Evolutionary conservation across 2,888 invertebrate genomes (phyloP).

Genomic region (Stratiomys singularior): DNA sequence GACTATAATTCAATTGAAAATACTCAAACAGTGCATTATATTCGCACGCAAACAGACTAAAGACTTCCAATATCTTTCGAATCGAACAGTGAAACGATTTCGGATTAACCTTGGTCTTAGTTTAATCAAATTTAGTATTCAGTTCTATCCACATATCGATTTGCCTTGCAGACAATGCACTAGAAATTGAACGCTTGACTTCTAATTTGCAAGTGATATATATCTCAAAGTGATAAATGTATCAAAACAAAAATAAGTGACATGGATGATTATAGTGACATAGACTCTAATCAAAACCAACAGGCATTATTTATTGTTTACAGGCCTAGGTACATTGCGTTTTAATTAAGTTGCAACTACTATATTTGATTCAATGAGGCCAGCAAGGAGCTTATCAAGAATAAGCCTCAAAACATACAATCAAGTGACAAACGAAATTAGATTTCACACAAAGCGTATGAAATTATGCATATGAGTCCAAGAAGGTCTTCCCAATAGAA

Average conservation of each 20-base stretch:
- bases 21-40: not conserved
- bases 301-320: conserved; percentile 15
- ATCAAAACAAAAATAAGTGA: not conserved
- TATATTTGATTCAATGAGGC: not conserved
- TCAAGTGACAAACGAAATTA: conserved; percentile 17
- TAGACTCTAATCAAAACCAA: not conserved
- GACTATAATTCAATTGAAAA: conserved; percentile 5
- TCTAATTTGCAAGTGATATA: not conserved
- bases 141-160: not conserved
- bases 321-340: not conserved
- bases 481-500: not conserved
- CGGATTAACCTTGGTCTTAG: conserved; percentile 41
- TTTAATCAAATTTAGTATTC: conserved; percentile 42
- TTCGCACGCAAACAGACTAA: not conserved
- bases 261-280: not conserved
- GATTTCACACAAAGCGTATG: not conserved
- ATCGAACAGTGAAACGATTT: conserved; percentile 12
- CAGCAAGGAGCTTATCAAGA: conserved; percentile 13
- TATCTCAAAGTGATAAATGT: not conserved
- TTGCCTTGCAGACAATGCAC: not conserved
- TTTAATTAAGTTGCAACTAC: not conserved
- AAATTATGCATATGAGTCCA: not conserved
- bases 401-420: not conserved
- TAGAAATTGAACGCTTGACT: not conserved
- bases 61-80: not conserved